phyloP scores from a whole-genome alignment of 2,888 invertebrate species.

The Parascotia fuliginaria region DNA sequence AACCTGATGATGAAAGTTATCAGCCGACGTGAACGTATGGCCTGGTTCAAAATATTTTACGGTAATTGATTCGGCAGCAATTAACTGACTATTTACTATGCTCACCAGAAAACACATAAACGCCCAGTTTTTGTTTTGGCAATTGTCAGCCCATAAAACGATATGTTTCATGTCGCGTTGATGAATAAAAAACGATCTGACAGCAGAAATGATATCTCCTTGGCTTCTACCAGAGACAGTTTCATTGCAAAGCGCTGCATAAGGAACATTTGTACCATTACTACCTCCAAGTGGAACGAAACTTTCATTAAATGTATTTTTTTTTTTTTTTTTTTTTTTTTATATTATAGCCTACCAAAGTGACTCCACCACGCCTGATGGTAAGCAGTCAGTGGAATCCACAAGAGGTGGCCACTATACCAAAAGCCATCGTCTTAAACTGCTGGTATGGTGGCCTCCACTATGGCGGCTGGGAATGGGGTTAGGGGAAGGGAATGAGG shows the following conservation, averaged over 20 bases:
- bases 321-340: no score
- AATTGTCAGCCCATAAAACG: conserved; percentile 20
- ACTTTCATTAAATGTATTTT: conserved; percentile 3
- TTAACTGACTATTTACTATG: conserved; percentile 12
- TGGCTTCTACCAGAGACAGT: neutral
- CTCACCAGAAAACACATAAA: conserved; percentile 16
- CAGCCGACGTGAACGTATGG: conserved; percentile 11
- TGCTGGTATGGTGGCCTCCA: no score
- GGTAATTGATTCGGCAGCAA: conserved; percentile 6
- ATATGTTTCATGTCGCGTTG: conserved; percentile 16
- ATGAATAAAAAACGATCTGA: conserved; percentile 13
- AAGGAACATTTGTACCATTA: neutral
- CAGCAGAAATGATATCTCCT: conserved; percentile 17
- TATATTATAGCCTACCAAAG: no score
- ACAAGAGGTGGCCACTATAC: no score
- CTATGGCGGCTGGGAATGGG: no score
- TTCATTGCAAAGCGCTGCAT: neutral
- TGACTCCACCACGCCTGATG: no score
- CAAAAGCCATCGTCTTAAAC: no score
- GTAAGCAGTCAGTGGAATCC: no score
- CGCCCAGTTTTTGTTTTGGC: conserved; percentile 29
- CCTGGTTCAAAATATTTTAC: conserved; percentile 18
- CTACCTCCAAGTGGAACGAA: conserved; percentile 1
- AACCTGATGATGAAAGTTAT: conserved; percentile 9
- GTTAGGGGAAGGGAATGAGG: no score